Conservation (phyloP, 2,888 invertebrate species). For the Tachina lurida region DNA sequence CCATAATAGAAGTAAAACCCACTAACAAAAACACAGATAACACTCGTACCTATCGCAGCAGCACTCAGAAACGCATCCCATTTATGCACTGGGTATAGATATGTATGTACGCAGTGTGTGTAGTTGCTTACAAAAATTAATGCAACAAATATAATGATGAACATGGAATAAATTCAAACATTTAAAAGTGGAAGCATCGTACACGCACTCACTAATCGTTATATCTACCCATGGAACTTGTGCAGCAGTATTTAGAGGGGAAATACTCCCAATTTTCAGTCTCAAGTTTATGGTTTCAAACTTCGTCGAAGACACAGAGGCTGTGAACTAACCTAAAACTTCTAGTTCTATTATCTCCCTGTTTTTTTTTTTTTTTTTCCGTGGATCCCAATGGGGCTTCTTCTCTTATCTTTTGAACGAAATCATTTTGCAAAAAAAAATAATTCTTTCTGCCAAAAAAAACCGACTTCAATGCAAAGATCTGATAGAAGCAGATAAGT, state of each 20-base stretch:
- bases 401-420: too few relatives aligned
- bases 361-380: too few relatives aligned
- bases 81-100: background rate
- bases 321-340: too few relatives aligned
- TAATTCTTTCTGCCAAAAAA: too few relatives aligned
- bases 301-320: too few relatives aligned
- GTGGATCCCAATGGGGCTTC: too few relatives aligned
- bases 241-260: background rate
- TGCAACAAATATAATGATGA: constrained; percentile 42
- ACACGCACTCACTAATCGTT: constrained; percentile 52
- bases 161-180: constrained; percentile 60
- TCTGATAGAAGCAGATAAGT: too few relatives aligned
- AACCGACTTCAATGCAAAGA: too few relatives aligned
- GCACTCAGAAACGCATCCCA: constrained; percentile 14
- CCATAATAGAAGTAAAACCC: constrained; percentile 42
- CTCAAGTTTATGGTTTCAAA: background rate
- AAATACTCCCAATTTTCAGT: constrained; percentile 11
- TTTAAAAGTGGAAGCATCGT: constrained; percentile 44
- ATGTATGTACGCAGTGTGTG: background rate
- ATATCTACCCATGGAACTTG: constrained; percentile 37
- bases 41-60: background rate
- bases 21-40: constrained; percentile 40
- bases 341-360: too few relatives aligned
- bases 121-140: constrained; percentile 34
- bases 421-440: too few relatives aligned